phyloP scores from a whole-genome alignment of 2,797 vertebrate species.

The Morelia viridis region DNA sequence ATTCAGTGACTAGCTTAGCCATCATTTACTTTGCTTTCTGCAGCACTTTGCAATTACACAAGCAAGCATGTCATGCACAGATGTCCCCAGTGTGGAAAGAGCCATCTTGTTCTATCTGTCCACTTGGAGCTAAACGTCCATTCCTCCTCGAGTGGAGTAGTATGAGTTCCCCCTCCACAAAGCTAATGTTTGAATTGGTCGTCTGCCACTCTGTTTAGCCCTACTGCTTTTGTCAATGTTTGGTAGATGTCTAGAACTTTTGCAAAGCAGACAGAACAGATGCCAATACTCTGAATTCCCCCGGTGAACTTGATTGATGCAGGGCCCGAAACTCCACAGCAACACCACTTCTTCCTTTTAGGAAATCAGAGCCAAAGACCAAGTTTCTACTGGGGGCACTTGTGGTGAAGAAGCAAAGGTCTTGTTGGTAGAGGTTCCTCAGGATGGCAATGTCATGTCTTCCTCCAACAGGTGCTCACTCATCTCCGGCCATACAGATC shows the following conservation, averaged over 20 bases:
- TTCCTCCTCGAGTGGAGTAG: not conserved
- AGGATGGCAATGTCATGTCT: constrained; percentile 33
- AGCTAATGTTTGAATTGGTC: constrained; percentile 34
- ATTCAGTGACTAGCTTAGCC: not conserved
- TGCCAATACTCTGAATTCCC: constrained; percentile 65
- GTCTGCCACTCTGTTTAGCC: constrained; percentile 53
- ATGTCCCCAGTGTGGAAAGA: not conserved
- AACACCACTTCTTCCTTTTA: constrained; percentile 67
- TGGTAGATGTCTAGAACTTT: constrained; percentile 61
- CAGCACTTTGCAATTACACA: not conserved
- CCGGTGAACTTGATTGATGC: constrained; percentile 56
- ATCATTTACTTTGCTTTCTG: not conserved
- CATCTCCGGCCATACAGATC: constrained; percentile 56
- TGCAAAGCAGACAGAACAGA: constrained; percentile 67
- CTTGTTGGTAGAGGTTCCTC: constrained; percentile 63
- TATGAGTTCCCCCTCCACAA: not conserved
- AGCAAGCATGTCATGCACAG: not conserved
- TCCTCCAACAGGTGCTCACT: constrained; percentile 59
- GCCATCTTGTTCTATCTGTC: not conserved
- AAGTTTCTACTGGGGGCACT: constrained; percentile 60
- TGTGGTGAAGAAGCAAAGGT: constrained; percentile 59
- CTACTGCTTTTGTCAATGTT: constrained; percentile 62
- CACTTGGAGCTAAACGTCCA: not conserved
- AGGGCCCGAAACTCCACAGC: constrained; percentile 54
- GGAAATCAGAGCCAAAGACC: constrained; percentile 67